A percentile compares a stretch with the other conserved stretches of the same genome.
phyloP scores from a whole-genome alignment of 1,140 invertebrate genomes.

The Scylla paramamosain region DNA sequence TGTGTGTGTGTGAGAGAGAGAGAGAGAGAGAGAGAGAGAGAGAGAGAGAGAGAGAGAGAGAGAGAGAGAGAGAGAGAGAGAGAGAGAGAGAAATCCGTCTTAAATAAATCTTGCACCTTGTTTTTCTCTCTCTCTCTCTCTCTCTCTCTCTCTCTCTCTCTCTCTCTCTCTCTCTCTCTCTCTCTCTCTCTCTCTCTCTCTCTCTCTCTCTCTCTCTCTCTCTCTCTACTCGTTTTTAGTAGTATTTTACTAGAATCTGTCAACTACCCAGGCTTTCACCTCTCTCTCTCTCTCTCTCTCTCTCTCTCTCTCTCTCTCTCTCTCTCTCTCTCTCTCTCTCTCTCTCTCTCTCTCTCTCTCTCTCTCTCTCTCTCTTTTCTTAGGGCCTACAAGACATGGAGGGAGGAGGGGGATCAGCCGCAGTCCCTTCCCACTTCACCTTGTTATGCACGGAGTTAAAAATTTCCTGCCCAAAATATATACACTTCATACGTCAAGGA shows the following conservation, averaged over 20 bases:
- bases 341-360: constrained; percentile 55
- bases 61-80: no score
- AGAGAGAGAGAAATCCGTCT: no score
- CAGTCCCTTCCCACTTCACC: no score
- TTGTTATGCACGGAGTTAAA: no score
- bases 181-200: background rate
- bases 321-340: constrained; percentile 46
- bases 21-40: no score
- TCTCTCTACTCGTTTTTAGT: background rate
- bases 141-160: background rate
- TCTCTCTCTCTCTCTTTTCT: constrained; percentile 16
- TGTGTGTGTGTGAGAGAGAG: background rate
- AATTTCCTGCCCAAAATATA: no score
- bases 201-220: background rate
- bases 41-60: no score
- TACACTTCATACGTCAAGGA: no score
- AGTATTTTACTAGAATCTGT: background rate
- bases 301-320: constrained; percentile 46
- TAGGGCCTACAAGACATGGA: background rate
- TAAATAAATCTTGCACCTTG: no score
- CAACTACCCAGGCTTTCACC: background rate
- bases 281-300: constrained; percentile 55
- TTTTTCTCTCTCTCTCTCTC: no score
- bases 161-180: background rate
- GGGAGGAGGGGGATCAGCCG: no score